Evolutionary conservation across 1,140 invertebrate species (phyloP).

Genomic region (Sitobion miscanthi): DNA sequence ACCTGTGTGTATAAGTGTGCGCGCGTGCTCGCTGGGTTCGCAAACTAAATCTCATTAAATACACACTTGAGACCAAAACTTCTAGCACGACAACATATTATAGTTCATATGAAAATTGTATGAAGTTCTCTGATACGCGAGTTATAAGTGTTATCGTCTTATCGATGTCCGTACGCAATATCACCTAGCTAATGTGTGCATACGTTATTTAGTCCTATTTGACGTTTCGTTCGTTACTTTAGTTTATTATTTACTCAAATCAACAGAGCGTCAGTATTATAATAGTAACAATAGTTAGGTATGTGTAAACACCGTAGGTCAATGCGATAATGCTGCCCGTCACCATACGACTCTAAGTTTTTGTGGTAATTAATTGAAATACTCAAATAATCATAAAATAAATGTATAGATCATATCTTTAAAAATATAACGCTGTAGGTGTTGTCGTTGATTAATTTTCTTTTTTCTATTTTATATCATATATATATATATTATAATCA

Average conservation of each 20-base stretch:
- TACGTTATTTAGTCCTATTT: not conserved
- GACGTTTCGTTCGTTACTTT: not conserved
- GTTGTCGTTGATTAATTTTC: too few species aligned
- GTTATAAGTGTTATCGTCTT: not conserved
- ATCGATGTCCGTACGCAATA: not conserved
- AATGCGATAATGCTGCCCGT: not conserved
- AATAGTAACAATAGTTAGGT: not conserved
- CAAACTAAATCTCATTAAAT: not conserved
- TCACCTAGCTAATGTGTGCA: not conserved
- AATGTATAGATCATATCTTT: not conserved
- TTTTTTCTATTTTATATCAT: too few species aligned
- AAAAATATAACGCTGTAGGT: not conserved
- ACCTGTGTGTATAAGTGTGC: not conserved
- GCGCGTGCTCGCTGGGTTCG: not conserved
- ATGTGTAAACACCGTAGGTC: not conserved
- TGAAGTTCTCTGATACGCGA: not conserved
- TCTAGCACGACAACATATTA: not conserved
- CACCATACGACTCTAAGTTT: not conserved
- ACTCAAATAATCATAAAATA: not conserved
- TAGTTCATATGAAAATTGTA: slow-evolving; percentile 8
- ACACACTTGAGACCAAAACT: not conserved
- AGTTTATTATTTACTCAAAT: not conserved
- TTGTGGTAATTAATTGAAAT: not conserved
- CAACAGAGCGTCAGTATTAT: not conserved
- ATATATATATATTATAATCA: not conserved